A percentile compares a stretch with the other conserved stretches of the same genome.
Conservation (phyloP, 1,140 invertebrate species). For the Drosophila albomicans region DNA sequence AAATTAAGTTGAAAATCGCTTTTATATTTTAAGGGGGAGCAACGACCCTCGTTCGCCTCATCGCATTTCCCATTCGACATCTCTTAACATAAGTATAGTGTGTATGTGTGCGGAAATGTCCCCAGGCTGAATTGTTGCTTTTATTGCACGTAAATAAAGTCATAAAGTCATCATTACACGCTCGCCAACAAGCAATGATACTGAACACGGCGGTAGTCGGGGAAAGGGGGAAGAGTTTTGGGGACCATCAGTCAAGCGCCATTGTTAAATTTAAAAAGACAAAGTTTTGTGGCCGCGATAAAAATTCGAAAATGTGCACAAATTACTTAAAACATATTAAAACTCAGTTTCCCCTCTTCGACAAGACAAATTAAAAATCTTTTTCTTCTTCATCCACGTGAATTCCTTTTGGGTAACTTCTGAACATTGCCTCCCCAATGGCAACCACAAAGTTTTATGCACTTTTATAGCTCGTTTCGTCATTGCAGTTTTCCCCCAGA, state of each 20-base stretch:
- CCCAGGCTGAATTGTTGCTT: conserved; percentile 60
- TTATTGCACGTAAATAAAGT: conserved; percentile 82
- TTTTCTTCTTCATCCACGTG: background rate
- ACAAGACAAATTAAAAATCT: conserved; percentile 68
- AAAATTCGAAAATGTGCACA: conserved; percentile 77
- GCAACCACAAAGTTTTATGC: conserved; percentile 32
- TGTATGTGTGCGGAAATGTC: conserved; percentile 25
- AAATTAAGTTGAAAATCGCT: conserved; percentile 76
- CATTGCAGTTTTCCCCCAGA: conserved; percentile 29
- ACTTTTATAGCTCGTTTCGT: conserved; percentile 40
- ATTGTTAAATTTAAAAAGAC: conserved; percentile 58
- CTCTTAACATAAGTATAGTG: background rate
- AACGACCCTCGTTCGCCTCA: conserved; percentile 10
- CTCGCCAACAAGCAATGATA: conserved; percentile 57
- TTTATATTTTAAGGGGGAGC: conserved; percentile 53
- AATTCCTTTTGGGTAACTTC: conserved; percentile 28
- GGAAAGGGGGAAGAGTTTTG: background rate
- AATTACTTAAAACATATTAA: conserved; percentile 82
- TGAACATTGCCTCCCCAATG: background rate
- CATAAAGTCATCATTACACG: conserved; percentile 81
- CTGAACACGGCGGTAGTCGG: background rate
- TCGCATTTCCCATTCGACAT: conserved; percentile 9
- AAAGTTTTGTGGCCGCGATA: conserved; percentile 77
- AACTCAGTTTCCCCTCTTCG: conserved; percentile 18
- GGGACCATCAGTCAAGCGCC: conserved; percentile 22